Evolutionary conservation across 2,888 invertebrate species (phyloP), one percentile per base, ranked within the genome.

Genomic region (Petrolisthes manimaculis): DNA sequence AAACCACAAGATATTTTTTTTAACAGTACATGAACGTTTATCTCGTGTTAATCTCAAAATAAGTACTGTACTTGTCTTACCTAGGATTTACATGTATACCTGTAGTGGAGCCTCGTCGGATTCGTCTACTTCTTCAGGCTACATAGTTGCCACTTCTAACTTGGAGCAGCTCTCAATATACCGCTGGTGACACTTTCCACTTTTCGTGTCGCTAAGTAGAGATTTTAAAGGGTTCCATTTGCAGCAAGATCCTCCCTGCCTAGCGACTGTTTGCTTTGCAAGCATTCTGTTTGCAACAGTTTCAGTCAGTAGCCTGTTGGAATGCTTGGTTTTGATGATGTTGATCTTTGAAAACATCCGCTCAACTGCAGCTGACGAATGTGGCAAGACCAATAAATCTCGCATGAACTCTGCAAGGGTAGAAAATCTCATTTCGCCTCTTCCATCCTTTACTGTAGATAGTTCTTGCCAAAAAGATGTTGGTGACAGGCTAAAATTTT

Each of bases 381-480:
- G 69, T 83, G 87, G 83, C 12, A 87, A 61, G 75, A 79, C 67
- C 53, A 78, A 67, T 8, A 87, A 37, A n/a, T 54, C 8, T 21
- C 87, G 83, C 83, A 83, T 87, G 9, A 83, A 83, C 61, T 69
- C 67, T 53, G 87, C 78, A 14, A 87, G 6, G 18, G 78, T 18
- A 37, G 21, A n/a, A 67, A 87, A 83, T 83, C 78, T 87, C 3
- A 24, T 8, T 18, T 9, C 4, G 14, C 67, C 54, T 14, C 69
- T 69, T 8, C 78, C 83, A 78, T 87, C 83, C 24, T 87, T 83
- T 24, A 87, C 69, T 24, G 51, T 9, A n/a, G 14, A 24, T 24
- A 87, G 21, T 69, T 87, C 78, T 77, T 9, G 8, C 87, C 87
- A 87, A 78, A 87, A 87, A 53, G 67, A 77, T 14, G 87, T 83